Conservation (phyloP, 2,888 invertebrate genomes). For the Macaria notata region DNA sequence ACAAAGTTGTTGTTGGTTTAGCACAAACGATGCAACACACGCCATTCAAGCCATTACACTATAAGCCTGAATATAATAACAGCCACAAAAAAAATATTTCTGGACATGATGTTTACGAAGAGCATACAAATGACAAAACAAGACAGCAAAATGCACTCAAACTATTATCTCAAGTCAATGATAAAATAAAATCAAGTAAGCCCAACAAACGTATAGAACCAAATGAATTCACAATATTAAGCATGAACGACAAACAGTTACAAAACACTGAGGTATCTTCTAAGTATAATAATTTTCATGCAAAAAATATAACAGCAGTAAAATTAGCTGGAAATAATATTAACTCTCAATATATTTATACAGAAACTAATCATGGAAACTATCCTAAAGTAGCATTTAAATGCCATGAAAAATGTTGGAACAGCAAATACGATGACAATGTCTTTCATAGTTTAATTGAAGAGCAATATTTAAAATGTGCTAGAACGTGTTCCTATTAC, state of each 20-base stretch:
- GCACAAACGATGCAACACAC: neutral
- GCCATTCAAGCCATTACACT: neutral
- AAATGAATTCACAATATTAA: neutral
- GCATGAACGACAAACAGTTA: neutral
- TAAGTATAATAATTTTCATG: neutral
- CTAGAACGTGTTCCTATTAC: neutral
- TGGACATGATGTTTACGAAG: neutral
- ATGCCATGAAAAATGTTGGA: neutral
- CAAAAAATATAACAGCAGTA: neutral
- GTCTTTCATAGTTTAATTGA: neutral
- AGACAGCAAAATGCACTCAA: neutral
- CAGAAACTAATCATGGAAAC: neutral
- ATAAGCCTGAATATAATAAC: neutral
- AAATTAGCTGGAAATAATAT: neutral
- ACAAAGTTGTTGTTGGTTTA: neutral
- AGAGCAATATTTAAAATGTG: neutral
- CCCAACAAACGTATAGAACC: neutral
- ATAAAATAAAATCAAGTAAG: neutral
- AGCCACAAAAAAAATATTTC: neutral
- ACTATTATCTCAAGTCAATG: neutral
- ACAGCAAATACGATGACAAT: neutral
- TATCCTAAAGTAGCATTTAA: neutral
- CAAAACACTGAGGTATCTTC: neutral
- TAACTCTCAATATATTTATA: neutral
- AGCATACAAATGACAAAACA: neutral